Evolutionary conservation across 1,140 invertebrate genomes (phyloP), one percentile per base, ranked within the genome.

Genomic region (Gryon sp.): DNA sequence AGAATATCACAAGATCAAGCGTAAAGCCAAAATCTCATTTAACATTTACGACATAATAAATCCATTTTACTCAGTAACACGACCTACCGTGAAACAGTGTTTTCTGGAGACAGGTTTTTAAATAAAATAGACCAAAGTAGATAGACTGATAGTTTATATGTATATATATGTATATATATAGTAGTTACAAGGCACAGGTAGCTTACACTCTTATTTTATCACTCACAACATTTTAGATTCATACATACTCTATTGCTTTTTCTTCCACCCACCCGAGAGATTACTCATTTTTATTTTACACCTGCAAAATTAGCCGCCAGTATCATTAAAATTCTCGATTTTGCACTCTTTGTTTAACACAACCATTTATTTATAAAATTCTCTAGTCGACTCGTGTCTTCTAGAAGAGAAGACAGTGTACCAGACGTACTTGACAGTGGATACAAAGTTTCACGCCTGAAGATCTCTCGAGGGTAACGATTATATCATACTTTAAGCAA

Each of bases 171-270:
- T 80, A 80, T 80, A 82, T 87, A 79, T 82, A 85, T 86, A 84
- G 83, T 86, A 85, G 83, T 88, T 88, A 88, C 87, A 89, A 88
- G 87, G 87, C 87, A 89, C 87, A 89, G 84, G 87, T 89, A 88
- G 87, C 85, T 85, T 82, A 84, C 83, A 86, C 82, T 83, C 81
- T 76, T 82, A 79, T 80, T 78, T 81, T 72, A 28, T 78, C 68
- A 69, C 26, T 81, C 52, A 46, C 38, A 43, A 70, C 32, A 53
- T 6, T 50, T 72, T 43, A 68, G 75, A 57, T 50, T 38, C 65
- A 38, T 38, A 30, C 57, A 18, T 52, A 50, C 62, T 11, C 46
- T 65, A 76, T 59, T 63, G 66, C 63, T 75, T 74, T 63, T 50
- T 77, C 8, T 43, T 65, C 59, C 78, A 76, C 70, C 75, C 72